A percentile compares a stretch with the other conserved stretches of the same genome.
phyloP scores from a whole-genome alignment of 2,113 vertebrate genomes.

The Trematocara stigmaticum region DNA sequence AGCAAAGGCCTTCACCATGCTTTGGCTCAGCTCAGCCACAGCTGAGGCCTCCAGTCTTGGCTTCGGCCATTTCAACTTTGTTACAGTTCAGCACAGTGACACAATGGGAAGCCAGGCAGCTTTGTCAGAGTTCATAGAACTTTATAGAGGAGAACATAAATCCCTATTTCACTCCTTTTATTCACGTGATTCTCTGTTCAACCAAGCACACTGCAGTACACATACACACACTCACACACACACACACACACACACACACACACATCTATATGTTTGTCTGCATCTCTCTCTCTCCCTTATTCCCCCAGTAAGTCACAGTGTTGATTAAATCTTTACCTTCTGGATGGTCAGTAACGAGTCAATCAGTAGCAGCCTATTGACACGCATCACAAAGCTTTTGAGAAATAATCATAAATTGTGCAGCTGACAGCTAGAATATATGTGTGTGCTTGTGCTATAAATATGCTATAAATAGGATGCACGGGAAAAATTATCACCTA shows the following conservation, averaged over 20 bases:
- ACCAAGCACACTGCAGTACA: background rate
- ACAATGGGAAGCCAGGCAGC: constrained; percentile 29
- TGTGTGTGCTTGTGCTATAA: background rate
- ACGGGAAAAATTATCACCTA: background rate
- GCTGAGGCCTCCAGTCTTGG: constrained; percentile 69
- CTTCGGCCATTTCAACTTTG: constrained; percentile 66
- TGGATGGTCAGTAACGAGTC: background rate
- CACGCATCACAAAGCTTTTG: background rate
- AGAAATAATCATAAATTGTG: background rate
- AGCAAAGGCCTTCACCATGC: constrained; percentile 65
- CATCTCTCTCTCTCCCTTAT: background rate
- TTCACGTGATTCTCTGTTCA: background rate
- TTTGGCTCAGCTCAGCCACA: constrained; percentile 63
- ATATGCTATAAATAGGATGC: background rate
- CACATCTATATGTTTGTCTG: background rate
- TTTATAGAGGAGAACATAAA: background rate
- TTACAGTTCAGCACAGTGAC: constrained; percentile 54
- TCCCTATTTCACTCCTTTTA: background rate
- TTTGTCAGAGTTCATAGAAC: constrained; percentile 34
- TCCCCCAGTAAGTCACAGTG: background rate
- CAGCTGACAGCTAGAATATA: background rate
- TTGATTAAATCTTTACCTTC: background rate
- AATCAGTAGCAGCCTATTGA: background rate
- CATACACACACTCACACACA: background rate
- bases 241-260: background rate